Percentiles rank a stretch among this genome's conserved stretches.
Evolutionary conservation across 2,113 vertebrate genomes (phyloP).

Genomic region (Bubo scandiacus): DNA sequence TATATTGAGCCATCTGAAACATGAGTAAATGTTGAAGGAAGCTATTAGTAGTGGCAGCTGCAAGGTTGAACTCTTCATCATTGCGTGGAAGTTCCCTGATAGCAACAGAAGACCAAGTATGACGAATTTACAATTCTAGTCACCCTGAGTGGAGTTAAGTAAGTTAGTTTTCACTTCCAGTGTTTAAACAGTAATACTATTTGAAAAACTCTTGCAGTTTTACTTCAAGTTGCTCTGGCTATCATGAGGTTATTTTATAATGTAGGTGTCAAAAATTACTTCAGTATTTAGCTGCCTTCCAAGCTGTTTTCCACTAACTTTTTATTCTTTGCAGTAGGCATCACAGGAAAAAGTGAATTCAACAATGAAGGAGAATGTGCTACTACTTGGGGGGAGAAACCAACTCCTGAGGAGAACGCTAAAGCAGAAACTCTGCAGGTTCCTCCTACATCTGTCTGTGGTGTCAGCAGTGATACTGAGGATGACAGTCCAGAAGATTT

Average conservation of each 20-base stretch:
- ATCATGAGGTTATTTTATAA: background rate
- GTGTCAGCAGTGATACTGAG: constrained; percentile 79
- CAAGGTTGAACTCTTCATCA: background rate
- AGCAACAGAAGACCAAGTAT: background rate
- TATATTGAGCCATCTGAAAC: background rate
- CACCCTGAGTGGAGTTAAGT: background rate
- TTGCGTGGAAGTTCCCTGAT: background rate
- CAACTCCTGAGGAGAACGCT: constrained; percentile 81
- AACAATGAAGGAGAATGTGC: constrained; percentile 75
- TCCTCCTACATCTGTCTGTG: constrained; percentile 84
- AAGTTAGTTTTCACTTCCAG: background rate
- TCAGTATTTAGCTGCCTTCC: background rate
- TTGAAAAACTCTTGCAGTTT: background rate
- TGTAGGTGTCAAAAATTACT: background rate
- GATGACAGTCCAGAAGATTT: constrained; percentile 79
- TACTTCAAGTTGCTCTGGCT: background rate
- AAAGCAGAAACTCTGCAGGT: constrained; percentile 81
- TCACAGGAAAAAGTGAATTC: background rate
- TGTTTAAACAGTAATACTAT: background rate
- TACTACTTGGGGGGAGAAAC: constrained; percentile 84
- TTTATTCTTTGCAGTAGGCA: background rate
- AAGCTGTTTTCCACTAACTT: background rate
- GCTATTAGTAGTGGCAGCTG: background rate
- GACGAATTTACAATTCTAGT: background rate
- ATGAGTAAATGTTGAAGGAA: background rate